Conservation (phyloP, 2,797 vertebrate genomes). For the Arvicola amphibius region DNA sequence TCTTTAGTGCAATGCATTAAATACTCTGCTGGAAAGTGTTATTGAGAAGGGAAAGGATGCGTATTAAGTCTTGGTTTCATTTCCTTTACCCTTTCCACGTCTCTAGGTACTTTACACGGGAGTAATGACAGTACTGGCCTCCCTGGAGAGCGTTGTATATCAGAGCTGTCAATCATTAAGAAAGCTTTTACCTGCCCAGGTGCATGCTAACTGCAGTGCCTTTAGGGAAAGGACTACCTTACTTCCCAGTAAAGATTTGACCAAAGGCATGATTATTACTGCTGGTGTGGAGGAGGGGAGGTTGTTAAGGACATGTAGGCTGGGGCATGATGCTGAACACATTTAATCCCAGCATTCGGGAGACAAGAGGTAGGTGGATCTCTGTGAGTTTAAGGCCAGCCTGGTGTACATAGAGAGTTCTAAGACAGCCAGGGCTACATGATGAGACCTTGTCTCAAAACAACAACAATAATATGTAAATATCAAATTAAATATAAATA, state of each 20-base stretch:
- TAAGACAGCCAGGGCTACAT: neutral
- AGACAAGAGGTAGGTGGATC: neutral
- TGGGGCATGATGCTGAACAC: neutral
- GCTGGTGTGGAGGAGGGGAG: neutral
- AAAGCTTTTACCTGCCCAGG: slow-evolving; percentile 4
- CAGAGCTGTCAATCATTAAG: slow-evolving; percentile 1
- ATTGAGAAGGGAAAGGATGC: neutral
- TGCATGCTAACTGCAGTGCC: neutral
- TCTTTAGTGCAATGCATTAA: slow-evolving; percentile 40
- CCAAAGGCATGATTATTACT: slow-evolving; percentile 13
- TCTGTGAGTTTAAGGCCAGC: neutral
- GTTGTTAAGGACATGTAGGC: neutral
- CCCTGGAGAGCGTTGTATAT: neutral
- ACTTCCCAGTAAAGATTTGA: neutral
- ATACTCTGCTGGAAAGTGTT: neutral
- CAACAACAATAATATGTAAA: neutral
- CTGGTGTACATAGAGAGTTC: neutral
- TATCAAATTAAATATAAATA: neutral
- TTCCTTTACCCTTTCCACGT: slow-evolving; percentile 17
- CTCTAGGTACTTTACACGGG: neutral
- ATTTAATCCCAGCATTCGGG: neutral
- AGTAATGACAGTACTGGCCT: slow-evolving; percentile 9
- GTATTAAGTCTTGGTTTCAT: neutral
- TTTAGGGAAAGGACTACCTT: neutral
- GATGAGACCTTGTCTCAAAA: neutral